phyloP scores from a whole-genome alignment of 2,113 vertebrate genomes.

The Garra rufa region DNA sequence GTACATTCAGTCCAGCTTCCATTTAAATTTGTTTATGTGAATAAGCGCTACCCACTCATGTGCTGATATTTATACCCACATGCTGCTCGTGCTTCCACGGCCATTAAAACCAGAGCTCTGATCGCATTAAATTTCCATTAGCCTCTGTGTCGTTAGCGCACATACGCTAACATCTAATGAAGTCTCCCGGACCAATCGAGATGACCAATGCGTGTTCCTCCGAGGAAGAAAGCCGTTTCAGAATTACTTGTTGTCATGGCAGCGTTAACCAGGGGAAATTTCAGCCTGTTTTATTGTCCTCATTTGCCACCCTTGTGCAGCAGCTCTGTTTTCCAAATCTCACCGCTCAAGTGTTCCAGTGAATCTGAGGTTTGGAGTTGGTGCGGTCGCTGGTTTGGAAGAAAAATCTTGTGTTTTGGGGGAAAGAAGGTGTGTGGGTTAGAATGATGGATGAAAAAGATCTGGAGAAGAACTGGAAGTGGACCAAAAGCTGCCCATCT shows the following conservation, averaged over 20 bases:
- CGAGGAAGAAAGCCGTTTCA: conserved; percentile 42
- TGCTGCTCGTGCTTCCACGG: neutral
- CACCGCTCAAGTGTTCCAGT: neutral
- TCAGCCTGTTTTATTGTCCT: conserved; percentile 17
- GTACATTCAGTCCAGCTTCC: neutral
- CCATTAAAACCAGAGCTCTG: conserved; percentile 36
- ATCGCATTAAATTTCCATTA: conserved; percentile 29
- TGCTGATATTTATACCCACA: conserved; percentile 18
- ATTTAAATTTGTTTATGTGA: conserved; percentile 28
- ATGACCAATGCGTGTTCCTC: conserved; percentile 14
- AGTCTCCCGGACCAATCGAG: neutral
- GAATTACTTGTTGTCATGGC: conserved; percentile 64
- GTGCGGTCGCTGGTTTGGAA: neutral
- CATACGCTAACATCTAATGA: neutral
- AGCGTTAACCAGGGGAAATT: conserved; percentile 57
- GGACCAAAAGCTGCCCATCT: neutral
- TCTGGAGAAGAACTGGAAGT: neutral
- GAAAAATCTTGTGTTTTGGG: conserved; percentile 1
- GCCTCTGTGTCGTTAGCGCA: conserved; percentile 6
- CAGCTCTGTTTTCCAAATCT: neutral
- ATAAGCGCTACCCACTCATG: conserved; percentile 3
- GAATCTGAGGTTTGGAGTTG: neutral
- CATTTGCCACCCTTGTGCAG: conserved; percentile 21
- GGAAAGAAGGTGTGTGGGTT: neutral
- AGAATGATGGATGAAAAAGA: neutral